Conservation (phyloP, 2,113 vertebrate genomes). For the Rostratula benghalensis region DNA sequence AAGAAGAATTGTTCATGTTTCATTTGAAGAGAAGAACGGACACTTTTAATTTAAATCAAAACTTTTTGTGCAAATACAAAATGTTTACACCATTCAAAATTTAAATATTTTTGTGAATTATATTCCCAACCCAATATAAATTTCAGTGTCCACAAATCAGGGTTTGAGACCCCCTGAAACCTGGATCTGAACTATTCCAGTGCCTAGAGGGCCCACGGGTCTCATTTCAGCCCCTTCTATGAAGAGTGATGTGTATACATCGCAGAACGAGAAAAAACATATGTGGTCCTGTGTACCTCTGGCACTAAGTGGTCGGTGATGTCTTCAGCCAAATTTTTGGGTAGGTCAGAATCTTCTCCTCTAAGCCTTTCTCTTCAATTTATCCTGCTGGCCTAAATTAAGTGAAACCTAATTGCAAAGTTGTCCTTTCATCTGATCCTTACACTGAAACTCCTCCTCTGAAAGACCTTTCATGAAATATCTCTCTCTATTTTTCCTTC, state of each 20-base stretch:
- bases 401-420: neutral
- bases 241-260: neutral
- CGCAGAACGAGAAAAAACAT: neutral
- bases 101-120: neutral
- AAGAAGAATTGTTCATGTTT: neutral
- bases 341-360: neutral
- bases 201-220: neutral
- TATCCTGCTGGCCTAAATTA: neutral
- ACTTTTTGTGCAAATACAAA: neutral
- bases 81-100: neutral
- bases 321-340: neutral
- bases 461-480: neutral
- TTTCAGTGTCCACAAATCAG: neutral
- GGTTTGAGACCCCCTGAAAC: neutral
- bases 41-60: neutral
- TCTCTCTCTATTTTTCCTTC: neutral
- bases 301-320: neutral
- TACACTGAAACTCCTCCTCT: neutral
- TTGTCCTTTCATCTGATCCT: neutral
- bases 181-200: neutral
- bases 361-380: neutral
- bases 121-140: neutral
- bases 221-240: neutral
- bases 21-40: neutral
- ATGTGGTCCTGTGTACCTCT: neutral